Percentiles rank a stretch among this genome's conserved stretches.
Conservation (phyloP, 2,113 vertebrate genomes). For the Plestiodon gilberti region DNA sequence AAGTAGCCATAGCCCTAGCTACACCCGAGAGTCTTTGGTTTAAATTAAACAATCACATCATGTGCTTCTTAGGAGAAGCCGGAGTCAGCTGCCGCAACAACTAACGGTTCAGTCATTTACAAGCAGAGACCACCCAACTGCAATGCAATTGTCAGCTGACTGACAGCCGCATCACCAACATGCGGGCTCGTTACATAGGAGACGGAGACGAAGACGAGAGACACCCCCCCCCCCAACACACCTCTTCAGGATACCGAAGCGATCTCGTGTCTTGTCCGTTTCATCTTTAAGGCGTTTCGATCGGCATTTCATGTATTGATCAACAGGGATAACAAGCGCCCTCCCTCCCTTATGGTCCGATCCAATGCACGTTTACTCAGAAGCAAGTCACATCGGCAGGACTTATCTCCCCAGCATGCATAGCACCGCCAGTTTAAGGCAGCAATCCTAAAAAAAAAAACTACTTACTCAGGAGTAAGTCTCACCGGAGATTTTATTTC, state of each 20-base stretch:
- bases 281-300: too few species aligned
- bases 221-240: too few species aligned
- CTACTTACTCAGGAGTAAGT: not conserved
- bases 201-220: not conserved
- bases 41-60: not conserved
- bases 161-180: not conserved
- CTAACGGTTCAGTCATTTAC: slow-evolving; percentile 7
- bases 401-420: too few species aligned
- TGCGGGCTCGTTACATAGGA: not conserved
- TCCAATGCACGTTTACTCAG: not conserved
- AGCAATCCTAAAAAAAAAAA: not conserved
- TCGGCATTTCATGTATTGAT: too few species aligned
- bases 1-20: too few species aligned
- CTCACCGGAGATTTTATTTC: not conserved
- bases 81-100: not conserved
- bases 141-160: not conserved
- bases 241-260: too few species aligned
- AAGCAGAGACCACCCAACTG: not conserved
- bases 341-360: too few species aligned
- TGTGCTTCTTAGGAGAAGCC: not conserved
- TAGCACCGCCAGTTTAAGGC: too few species aligned
- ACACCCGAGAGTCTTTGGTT: not conserved
- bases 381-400: too few species aligned
- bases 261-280: too few species aligned
- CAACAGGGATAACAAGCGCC: not conserved